A percentile compares a stretch with the other conserved stretches of the same genome.
Conservation (phyloP, 1,140 invertebrate species). For the Temnothorax longispinosus region DNA sequence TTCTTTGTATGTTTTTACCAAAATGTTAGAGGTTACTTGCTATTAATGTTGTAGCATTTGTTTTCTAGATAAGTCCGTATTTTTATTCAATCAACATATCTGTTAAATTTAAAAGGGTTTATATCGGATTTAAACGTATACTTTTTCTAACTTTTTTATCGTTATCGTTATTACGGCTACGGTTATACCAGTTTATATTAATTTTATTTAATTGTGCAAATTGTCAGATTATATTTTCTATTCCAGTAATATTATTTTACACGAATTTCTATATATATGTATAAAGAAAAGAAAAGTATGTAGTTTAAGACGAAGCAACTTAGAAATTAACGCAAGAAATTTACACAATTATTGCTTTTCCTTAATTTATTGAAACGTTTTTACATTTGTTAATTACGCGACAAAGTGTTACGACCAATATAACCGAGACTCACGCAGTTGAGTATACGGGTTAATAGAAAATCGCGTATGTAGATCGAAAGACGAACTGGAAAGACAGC, state of each 20-base stretch:
- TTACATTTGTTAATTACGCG: not conserved
- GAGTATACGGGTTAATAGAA: not conserved
- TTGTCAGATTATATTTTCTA: not conserved
- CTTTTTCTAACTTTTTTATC: not conserved
- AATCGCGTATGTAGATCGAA: not conserved
- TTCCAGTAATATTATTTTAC: not conserved
- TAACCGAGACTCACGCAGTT: not conserved
- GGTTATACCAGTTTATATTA: not conserved
- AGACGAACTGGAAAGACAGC: not conserved
- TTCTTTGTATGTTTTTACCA: not conserved
- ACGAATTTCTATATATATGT: too few species aligned
- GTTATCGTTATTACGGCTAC: not conserved
- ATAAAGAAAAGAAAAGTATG: not conserved
- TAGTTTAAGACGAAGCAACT: not conserved
- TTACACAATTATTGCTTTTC: not conserved
- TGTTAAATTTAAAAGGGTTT: not conserved
- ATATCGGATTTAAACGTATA: not conserved
- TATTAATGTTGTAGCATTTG: not conserved
- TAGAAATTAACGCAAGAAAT: not conserved
- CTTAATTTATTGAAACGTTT: not conserved
- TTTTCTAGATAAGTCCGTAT: not conserved
- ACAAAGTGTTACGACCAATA: not conserved
- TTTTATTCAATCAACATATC: not conserved
- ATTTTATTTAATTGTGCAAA: not conserved
- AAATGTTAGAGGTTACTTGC: slow-evolving; percentile 14